A percentile compares a stretch with the other conserved stretches of the same genome.
Conservation (phyloP, 1,140 invertebrate species). For the Manduca sexta region DNA sequence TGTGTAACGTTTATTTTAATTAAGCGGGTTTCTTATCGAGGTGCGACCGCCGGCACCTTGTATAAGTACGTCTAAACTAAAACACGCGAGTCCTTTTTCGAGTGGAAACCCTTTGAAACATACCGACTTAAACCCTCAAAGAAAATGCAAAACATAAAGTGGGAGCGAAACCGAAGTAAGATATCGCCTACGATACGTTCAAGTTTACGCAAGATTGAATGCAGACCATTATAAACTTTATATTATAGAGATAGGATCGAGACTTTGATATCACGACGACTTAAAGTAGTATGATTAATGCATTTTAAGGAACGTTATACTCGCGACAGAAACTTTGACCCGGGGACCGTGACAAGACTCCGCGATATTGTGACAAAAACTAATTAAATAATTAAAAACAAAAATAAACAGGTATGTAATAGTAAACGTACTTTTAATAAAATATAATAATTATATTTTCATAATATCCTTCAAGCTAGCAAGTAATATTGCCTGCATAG, state of each 20-base stretch:
- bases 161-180: conserved; percentile 17
- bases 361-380: conserved; percentile 18
- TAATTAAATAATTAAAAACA: conserved; percentile 2
- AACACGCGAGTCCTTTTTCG: conserved; percentile 10
- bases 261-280: conserved; percentile 12
- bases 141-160: conserved; percentile 32
- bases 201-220: conserved; percentile 24
- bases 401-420: too few species aligned
- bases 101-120: conserved; percentile 9
- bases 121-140: conserved; percentile 17
- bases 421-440: too few species aligned
- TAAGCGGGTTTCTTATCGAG: conserved; percentile 42
- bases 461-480: too few species aligned
- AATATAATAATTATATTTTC: too few species aligned
- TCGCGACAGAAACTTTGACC: conserved; percentile 44
- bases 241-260: conserved; percentile 20
- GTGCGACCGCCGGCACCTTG: conserved; percentile 7
- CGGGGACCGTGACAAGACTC: conserved; percentile 27
- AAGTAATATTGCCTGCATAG: too few species aligned
- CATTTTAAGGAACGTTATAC: conserved; percentile 48
- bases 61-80: conserved; percentile 5
- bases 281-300: conserved; percentile 45
- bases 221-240: conserved; percentile 25
- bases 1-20: conserved; percentile 47
- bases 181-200: conserved; percentile 21